Base-by-base conservation (phyloP, 2,888 invertebrate genomes). In the Stenichneumon culpator region DNA sequence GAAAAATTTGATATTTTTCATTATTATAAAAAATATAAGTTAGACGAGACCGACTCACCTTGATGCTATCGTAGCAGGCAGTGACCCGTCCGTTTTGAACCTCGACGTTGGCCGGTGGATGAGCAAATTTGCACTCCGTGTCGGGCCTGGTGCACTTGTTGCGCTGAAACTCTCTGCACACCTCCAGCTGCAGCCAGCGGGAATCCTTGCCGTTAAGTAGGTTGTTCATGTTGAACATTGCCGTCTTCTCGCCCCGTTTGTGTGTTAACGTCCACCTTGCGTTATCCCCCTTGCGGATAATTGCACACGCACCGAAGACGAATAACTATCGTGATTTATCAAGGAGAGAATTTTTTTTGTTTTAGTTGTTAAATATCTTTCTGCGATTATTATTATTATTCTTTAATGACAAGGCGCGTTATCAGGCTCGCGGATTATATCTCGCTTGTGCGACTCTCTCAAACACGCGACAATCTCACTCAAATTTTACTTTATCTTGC, bases 1-100 rank as follows among this genome's bases (percentile, higher is more conserved):
- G 0, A 4, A 25, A 22, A 57, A 57, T 22, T 19, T 14, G 11
- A 25, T 0, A 22, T 39, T 39, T 39, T 16, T 16, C 44, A 2
- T 16, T 4, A 16, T 16, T 4, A 11, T 1, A 47, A 0, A 47
- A 16, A 47, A 47, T 1, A 16, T 4, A 47, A 16, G 14, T 3
- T 39, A 1, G 9, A 16, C 3, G 44, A 16, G 44, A 47, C 11
- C 39, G 39, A 39, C 97, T 96, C 95, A 99, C 99, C 99, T 99
- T 99, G 95, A 99, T 99, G 95, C 99, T 99, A 96, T 99, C 99
- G 97, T 99, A 99, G 96, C 99, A 99, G 93, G 99, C 99, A 93
- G 99, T 99, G 94, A 99, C 99, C 94, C 99, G 97, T 94, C 99
- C 99, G 95, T 99, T 99, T 96, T 99, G 99, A 94, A 99, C 99